phyloP scores from a whole-genome alignment of 2,797 vertebrate genomes.

The Arnoldichthys spilopterus region DNA sequence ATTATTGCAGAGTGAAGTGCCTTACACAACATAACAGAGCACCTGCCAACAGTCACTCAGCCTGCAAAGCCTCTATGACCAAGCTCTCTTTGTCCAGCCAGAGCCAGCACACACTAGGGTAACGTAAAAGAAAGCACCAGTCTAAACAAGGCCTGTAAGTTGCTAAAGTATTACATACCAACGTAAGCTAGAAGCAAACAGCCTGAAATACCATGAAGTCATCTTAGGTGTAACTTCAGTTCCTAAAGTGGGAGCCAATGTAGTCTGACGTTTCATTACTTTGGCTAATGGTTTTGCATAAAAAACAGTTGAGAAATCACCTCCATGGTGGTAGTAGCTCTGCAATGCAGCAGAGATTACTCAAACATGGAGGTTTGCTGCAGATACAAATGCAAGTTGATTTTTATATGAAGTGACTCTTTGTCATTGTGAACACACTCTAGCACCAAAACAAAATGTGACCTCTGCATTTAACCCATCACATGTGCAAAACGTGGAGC shows the following conservation, averaged over 20 bases:
- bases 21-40: slow-evolving; percentile 53
- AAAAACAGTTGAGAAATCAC: too few species aligned
- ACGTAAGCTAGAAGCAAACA: slow-evolving; percentile 10
- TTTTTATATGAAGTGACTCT: too few species aligned
- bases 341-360: too few species aligned
- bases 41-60: slow-evolving; percentile 47
- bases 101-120: slow-evolving; percentile 8
- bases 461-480: too few species aligned
- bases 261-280: not conserved
- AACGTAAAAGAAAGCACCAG: not conserved
- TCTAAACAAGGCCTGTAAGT: not conserved
- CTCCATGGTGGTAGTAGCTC: too few species aligned
- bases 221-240: not conserved
- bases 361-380: too few species aligned
- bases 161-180: not conserved
- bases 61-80: slow-evolving; percentile 27
- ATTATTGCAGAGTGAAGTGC: slow-evolving; percentile 53
- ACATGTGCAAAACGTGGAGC: too few species aligned
- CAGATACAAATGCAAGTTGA: too few species aligned
- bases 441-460: too few species aligned
- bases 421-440: too few species aligned
- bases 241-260: not conserved
- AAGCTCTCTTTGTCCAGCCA: not conserved
- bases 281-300: not conserved
- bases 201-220: not conserved